These are phyloP conservation scores for Antitype chi DNA, from an alignment of 2,888 invertebrate genomes.

Conservation along the genomic window DNA sequence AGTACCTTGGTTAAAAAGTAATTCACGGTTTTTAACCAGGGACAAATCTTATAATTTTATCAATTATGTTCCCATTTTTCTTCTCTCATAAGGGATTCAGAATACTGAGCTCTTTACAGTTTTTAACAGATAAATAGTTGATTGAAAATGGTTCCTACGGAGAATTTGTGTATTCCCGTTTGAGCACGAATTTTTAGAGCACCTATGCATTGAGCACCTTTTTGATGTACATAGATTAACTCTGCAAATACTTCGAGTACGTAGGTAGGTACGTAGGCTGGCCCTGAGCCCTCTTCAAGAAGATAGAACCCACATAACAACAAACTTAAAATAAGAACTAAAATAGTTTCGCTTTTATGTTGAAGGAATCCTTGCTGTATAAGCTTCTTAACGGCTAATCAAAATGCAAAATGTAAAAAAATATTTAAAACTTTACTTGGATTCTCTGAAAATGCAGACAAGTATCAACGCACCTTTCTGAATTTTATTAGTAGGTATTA, in stretches of 20 bases:
- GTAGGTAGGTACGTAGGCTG: too few relatives aligned
- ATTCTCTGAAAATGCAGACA: neutral
- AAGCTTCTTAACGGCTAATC: neutral
- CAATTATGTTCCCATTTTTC: neutral
- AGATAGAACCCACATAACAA: neutral
- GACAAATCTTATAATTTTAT: too few relatives aligned
- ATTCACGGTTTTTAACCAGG: too few relatives aligned
- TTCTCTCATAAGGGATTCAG: neutral
- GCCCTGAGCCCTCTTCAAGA: neutral
- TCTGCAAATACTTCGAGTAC: too few relatives aligned
- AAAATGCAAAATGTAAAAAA: neutral
- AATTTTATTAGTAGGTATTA: neutral
- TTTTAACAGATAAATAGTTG: neutral
- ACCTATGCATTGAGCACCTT: too few relatives aligned
- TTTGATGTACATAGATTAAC: too few relatives aligned
- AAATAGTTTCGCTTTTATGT: neutral
- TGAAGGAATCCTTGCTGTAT: too few relatives aligned
- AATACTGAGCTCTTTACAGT: neutral
- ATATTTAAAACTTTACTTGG: neutral
- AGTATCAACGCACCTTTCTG: neutral
- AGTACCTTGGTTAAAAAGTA: too few relatives aligned
- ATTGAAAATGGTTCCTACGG: slow-evolving; percentile 1
- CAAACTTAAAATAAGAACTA: neutral
- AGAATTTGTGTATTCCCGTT: too few relatives aligned
- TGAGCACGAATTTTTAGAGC: too few relatives aligned